Evolutionary conservation across 2,888 invertebrate species (phyloP), one percentile per base, ranked within the genome.

Genomic region (Alloscopus bannaensis): DNA sequence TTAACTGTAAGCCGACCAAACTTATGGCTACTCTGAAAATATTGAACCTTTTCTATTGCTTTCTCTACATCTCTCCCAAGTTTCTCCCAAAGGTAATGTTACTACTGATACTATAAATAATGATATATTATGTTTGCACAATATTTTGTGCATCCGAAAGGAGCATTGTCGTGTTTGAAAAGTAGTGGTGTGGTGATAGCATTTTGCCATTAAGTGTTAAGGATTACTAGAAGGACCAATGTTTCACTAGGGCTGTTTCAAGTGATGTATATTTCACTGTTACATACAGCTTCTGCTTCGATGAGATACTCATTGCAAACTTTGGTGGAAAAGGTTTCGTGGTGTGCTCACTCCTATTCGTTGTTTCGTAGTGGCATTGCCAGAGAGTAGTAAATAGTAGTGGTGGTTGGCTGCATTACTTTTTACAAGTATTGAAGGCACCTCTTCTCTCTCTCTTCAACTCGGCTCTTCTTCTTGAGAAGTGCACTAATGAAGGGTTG

Each of bases 401-500:
- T 3, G n/a, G 26, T 40, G n/a, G 16, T 4, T 18, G 1, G 24
- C 28, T 16, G 16, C 26, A 36, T 62, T 18, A 22, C 57, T 8
- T 6, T 31, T n/a, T 42, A 26, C 28, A 76, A 50, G 62, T 60
- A 65, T 20, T 47, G 60, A 73, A 80, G 80, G 80, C 80, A 69
- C 73, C 80, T 73, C 73, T 65, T 45, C 62, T 71, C 29, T 65
- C 50, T 57, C 64, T 47, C 36, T 60, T 65, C 36, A 64, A 31
- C 52, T 65, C 65, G 36, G 57, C 55, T 76, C 81, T 78, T 73
- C 73, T 80, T 81, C 81, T 80, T 73, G 73, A 80, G 80, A 80
- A 73, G 68, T 71, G 77, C 80, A 78, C 83, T 83, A 83, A 83
- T 83, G 83, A 83, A 83, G 82, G 81, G 83, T 83, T 83, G 83